Base-by-base conservation (phyloP, 2,113 vertebrate species). In the Arenaria interpres region DNA sequence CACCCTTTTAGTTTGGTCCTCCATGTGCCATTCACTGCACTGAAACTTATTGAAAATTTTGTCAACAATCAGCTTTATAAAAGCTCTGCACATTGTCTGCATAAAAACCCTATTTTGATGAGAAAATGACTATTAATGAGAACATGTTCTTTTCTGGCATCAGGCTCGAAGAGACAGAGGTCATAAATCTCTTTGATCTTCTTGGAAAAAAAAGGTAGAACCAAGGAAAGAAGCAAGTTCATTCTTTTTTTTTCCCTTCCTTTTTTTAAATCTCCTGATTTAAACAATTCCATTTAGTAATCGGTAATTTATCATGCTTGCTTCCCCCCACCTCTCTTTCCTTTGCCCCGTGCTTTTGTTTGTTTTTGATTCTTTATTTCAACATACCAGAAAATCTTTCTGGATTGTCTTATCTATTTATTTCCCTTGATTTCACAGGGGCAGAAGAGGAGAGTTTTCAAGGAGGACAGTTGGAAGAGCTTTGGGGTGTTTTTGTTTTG, bases 111-210 rank as follows among this genome's bases (percentile, higher is more conserved):
- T 85, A 75, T 97, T 98, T 98, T 98, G 96, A 97, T 5, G 71
- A 98, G 97, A 98, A 98, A 98, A 98, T 98, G 54, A 98, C 98
- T 98, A 97, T 98, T 98, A 98, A 98, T 98, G 97, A 98, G 98
- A 98, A 96, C 95, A 93, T 97, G 96, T 97, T 98, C 77, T 35
- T 97, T 97, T 95, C 94, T 96, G 93, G 97, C 86, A 94, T 97
- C 93, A 98, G 92, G 92, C 90, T 98, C 54, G 11, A 96, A 98
- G 89, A 98, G 97, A 97, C 97, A 98, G 87, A 97, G 98, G 98
- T 98, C 97, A 98, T 98, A 98, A 98, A 98, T 98, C 97, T 98
- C 97, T 98, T 97, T 98, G 97, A 98, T 98, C 97, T 98, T 97
- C 90, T 93, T 95, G 90, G 93, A 95, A 93, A 54, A 54, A 54